Base-by-base conservation (phyloP, 2,888 invertebrate genomes). In the Xanthostigma xanthostigma region DNA sequence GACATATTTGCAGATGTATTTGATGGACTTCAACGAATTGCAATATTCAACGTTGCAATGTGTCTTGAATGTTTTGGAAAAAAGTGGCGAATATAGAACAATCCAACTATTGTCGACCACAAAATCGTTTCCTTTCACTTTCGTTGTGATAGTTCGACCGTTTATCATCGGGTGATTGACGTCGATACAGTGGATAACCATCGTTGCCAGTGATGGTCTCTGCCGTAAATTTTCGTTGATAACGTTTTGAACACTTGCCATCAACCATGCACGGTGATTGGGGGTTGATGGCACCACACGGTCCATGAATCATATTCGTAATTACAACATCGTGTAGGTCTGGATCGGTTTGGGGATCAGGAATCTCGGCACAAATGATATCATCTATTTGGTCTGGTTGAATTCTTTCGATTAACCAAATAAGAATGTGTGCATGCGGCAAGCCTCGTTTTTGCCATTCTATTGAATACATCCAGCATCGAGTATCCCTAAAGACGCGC, bases 241-340 rank as follows among this genome's bases (percentile, higher is more conserved):
- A 51, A 35, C 46, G 45, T 46, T 51, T 51, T 0, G 54, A 49
- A 55, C 68, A 70, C 46, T 54, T 56, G 2, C 60, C 61, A 42
- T 62, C 54, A n/a, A 51, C 50, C 65, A 66, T 67, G 56, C 67
- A 69, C 2, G 62, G 60, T 33, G 63, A 59, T 17, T 55, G 53
- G 8, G 39, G 45, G 53, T 64, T 64, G 10, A 57, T 45, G 11
- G n/a, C 34, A 9, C 62, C 62, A 54, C 63, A 64, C 10, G 63
- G 62, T 5, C 63, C 62, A 56, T 65, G 64, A 38, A 62, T 59
- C 59, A 62, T 54, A 45, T 50, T 48, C 13, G 40, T 51, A 37
- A 37, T 54, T 34, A 51, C 49, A 45, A 54, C 54, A 9, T 54
- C 51, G 35, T 44, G 44, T 40, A 53, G 48, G 17, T 49, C 44